Evolutionary conservation across 1,140 invertebrate genomes (phyloP).

Genomic region (Globodera rostochiensis): DNA sequence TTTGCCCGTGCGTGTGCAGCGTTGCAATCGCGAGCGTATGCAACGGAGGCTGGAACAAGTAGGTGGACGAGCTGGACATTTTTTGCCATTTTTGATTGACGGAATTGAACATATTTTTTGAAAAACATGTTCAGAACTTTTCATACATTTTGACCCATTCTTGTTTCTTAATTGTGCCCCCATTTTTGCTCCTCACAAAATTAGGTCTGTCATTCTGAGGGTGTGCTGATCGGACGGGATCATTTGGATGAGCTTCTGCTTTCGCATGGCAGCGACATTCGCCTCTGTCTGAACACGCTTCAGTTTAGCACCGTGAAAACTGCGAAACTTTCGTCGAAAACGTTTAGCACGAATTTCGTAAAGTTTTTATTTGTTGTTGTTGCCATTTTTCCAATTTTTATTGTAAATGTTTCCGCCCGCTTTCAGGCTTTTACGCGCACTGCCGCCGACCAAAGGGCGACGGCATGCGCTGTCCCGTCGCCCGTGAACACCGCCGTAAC

Average conservation of each 20-base stretch:
- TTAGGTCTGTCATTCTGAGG: conserved; percentile 13
- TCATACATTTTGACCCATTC: background rate
- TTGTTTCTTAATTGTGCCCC: no score
- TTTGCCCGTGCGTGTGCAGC: conserved; percentile 12
- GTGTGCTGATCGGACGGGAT: background rate
- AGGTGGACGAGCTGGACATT: background rate
- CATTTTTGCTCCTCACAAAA: background rate
- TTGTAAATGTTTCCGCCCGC: background rate
- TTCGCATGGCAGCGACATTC: conserved; percentile 21
- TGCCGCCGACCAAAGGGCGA: background rate
- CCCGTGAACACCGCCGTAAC: conserved; percentile 15
- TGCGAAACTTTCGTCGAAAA: background rate
- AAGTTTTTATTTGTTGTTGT: background rate
- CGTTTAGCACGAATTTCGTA: background rate
- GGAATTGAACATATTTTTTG: background rate
- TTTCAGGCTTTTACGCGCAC: background rate
- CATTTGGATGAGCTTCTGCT: conserved; percentile 13
- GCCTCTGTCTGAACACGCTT: conserved; percentile 18
- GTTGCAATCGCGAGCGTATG: conserved; percentile 15
- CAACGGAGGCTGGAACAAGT: conserved; percentile 8
- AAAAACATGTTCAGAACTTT: background rate
- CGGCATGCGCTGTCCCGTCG: background rate
- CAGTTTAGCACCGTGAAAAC: conserved; percentile 3
- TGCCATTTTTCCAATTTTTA: background rate
- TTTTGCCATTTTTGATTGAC: background rate